Conservation (phyloP, 1,140 invertebrate species). For the Bilobella aurantiaca region DNA sequence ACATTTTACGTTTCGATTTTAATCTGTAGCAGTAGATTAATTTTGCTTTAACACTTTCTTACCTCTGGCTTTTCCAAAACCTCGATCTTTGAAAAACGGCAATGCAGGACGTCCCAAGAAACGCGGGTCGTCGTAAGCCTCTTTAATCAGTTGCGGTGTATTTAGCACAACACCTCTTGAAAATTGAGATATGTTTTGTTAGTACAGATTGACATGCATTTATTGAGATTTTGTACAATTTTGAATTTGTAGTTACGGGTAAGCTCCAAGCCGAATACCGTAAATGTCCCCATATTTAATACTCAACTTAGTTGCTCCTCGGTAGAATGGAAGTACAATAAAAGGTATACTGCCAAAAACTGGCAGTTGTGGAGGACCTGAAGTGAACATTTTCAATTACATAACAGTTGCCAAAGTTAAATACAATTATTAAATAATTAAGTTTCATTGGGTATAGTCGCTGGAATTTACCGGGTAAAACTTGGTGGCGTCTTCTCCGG, state of each 20-base stretch:
- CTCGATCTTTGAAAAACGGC: background rate
- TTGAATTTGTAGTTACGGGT: background rate
- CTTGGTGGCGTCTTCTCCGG: too few species aligned
- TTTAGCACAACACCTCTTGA: background rate
- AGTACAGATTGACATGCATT: background rate
- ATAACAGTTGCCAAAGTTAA: too few species aligned
- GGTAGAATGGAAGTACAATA: background rate
- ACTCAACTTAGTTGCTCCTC: background rate
- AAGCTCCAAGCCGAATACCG: background rate
- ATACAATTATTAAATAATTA: too few species aligned
- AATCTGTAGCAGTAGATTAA: background rate
- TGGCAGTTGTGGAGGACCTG: background rate
- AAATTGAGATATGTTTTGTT: too few species aligned
- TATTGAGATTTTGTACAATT: background rate
- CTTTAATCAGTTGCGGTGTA: background rate
- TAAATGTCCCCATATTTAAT: background rate
- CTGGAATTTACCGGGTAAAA: too few species aligned
- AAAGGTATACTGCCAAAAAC: background rate
- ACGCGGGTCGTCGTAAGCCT: background rate
- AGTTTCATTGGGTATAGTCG: too few species aligned
- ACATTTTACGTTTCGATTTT: too few species aligned
- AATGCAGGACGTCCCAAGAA: background rate
- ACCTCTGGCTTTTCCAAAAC: background rate
- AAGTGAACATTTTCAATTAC: background rate
- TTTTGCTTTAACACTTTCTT: background rate